A percentile compares a stretch with the other conserved stretches of the same genome.
phyloP scores from a whole-genome alignment of 1,140 invertebrate genomes.

The Copidosoma floridanum region DNA sequence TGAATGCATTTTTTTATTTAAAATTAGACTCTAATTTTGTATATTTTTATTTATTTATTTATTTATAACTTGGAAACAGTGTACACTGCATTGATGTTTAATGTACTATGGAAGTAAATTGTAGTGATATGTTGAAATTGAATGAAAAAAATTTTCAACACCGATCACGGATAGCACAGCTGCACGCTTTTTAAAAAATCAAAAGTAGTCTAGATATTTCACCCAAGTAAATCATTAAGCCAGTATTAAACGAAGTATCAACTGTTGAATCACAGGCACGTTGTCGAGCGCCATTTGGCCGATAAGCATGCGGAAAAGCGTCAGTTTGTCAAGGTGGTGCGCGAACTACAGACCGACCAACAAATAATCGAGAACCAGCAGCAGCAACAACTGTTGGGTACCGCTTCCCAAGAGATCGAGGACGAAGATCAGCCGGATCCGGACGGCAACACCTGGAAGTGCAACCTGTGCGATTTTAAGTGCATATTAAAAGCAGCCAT shows the following conservation, averaged over 20 bases:
- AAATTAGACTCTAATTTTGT: too few species aligned
- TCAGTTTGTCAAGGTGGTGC: conserved; percentile 58
- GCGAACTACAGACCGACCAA: conserved; percentile 53
- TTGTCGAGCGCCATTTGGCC: conserved; percentile 66
- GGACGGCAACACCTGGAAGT: conserved; percentile 66
- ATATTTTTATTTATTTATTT: too few species aligned
- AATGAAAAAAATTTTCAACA: background rate
- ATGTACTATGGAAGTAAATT: too few species aligned
- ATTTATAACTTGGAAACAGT: too few species aligned
- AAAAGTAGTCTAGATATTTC: too few species aligned
- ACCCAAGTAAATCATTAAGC: too few species aligned
- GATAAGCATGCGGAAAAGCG: conserved; percentile 63
- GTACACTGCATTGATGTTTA: too few species aligned
- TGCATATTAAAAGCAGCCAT: conserved; percentile 63
- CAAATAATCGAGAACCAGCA: conserved; percentile 40
- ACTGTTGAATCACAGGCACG: conserved; percentile 43
- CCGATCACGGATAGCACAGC: too few species aligned
- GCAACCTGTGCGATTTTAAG: conserved; percentile 65
- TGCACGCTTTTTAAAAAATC: too few species aligned
- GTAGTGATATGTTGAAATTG: too few species aligned
- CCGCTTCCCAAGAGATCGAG: background rate
- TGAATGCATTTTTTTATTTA: too few species aligned
- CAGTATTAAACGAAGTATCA: background rate
- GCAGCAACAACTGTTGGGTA: background rate
- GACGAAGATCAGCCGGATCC: conserved; percentile 39